These are phyloP conservation scores for Acestrorhynchus altus DNA, from an alignment of 2,797 vertebrate genomes.

Conservation along the genomic window DNA sequence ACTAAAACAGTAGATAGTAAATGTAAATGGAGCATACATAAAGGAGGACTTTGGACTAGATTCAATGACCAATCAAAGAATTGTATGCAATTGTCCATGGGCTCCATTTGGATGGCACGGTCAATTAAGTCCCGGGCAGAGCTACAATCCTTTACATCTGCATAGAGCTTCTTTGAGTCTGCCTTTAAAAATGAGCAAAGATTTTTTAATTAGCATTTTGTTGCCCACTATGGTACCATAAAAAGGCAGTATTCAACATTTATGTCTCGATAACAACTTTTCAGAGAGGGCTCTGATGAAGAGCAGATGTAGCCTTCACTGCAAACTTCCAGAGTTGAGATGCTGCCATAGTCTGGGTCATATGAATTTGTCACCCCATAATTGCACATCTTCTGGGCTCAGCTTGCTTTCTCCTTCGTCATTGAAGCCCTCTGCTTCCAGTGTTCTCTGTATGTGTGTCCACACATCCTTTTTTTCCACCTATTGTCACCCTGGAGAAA, in stretches of 20 bases:
- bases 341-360: conserved; percentile 68
- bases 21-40: conserved; percentile 37
- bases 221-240: conserved; percentile 40
- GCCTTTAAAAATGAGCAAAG: conserved; percentile 29
- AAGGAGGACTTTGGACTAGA: conserved; percentile 52
- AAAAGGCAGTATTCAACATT: conserved; percentile 42
- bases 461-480: not conserved
- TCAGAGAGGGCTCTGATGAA: conserved; percentile 33
- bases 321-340: conserved; percentile 29
- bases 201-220: conserved; percentile 53
- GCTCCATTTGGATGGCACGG: conserved; percentile 53
- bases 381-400: conserved; percentile 43
- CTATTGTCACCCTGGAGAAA: conserved; percentile 27
- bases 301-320: conserved; percentile 32
- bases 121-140: conserved; percentile 43
- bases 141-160: conserved; percentile 30
- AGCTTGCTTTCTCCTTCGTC: conserved; percentile 25
- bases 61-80: conserved; percentile 63
- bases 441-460: not conserved
- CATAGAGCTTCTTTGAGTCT: conserved; percentile 40
- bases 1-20: conserved; percentile 40
- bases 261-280: conserved; percentile 36
- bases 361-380: conserved; percentile 70
- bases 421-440: not conserved
- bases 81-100: conserved; percentile 48